phyloP scores from a whole-genome alignment of 30 jellyfish, hydroid and myxozoan genomes.

The Sanderia malayensis region DNA sequence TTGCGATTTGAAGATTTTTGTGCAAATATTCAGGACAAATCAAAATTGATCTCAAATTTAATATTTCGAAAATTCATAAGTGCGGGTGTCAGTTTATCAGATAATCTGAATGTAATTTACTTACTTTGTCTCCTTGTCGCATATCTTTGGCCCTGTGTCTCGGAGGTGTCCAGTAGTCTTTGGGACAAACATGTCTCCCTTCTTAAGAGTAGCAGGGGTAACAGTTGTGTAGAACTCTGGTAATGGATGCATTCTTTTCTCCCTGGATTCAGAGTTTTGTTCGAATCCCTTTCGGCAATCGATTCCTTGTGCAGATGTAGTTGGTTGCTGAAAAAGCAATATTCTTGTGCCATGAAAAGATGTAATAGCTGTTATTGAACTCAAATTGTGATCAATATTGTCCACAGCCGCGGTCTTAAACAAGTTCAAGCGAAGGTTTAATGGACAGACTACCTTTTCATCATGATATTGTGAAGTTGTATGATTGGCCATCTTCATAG shows the following conservation, averaged over 20 bases:
- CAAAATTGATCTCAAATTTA: background rate
- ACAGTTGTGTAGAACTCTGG: constrained; percentile 1
- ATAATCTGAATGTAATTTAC: background rate
- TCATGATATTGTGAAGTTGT: background rate
- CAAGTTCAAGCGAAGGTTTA: background rate
- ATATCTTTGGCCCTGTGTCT: constrained; percentile 3
- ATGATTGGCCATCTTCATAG: constrained; percentile 6
- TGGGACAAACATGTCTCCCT: constrained; percentile 2
- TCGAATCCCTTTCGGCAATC: constrained; percentile 4
- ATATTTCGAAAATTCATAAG: background rate
- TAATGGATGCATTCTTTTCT: constrained; percentile 1
- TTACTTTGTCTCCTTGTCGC: constrained; percentile 19
- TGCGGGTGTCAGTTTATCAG: constrained; percentile 5
- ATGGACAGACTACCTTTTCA: constrained; percentile 17
- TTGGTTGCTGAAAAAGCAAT: constrained; percentile 20
- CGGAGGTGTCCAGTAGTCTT: background rate
- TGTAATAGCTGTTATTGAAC: constrained; percentile 1
- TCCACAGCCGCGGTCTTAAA: constrained; percentile 23
- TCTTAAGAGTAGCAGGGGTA: constrained; percentile 4
- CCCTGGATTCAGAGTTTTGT: constrained; percentile 1
- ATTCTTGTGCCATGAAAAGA: constrained; percentile 23
- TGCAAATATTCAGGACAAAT: background rate
- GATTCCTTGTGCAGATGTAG: constrained; percentile 6
- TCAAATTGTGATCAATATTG: constrained; percentile 14
- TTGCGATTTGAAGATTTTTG: background rate